Base-by-base conservation (phyloP, 2,797 vertebrate species). In the Odontamblyopus lacepedii region DNA sequence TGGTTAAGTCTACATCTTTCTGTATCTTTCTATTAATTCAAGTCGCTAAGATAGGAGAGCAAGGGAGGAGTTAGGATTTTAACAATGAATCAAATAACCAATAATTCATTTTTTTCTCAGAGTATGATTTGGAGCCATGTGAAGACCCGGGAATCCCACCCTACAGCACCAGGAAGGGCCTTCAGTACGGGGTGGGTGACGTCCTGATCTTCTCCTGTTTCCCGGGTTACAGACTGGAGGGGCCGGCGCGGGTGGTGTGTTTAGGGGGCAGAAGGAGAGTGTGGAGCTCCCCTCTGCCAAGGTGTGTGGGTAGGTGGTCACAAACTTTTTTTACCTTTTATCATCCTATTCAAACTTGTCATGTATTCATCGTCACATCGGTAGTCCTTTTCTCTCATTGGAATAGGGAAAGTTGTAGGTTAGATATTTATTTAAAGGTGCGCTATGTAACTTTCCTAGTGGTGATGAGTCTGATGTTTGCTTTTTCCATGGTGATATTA, bases 301-400 rank as follows among this genome's bases (percentile, higher is more conserved):
- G 98, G 97, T 99, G 98, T 99, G 98, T 99, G 95, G 98, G 98
- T 99, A 99, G 96, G 98, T 99, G 96, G 96, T 98, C 97, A 96
- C 83, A 95, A 96, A 94, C 94, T 98, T 93, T 93, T 85, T 95
- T 97, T 96, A 93, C 91, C 93, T 95, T 96, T 94, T 93, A 80
- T 93, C 84, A 88, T 80, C 77, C 76, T 72, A 29, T 73, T 44
- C n/a, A 27, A 23, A 29, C 32, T 51, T 41, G 26, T 60, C 56
- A 65, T 16, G 30, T n/a, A 35, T 55, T 3, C 27, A 30, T 57
- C 23, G 7, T 57, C 8, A 23, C n/a, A 3, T 53, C 6, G 5
- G 18, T 19, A n/a, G 19, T 53, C 9, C 3, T 26, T 26, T 4
- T 26, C n/a, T 23, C 7, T n/a, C 2, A 3, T 23, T 12, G 26